Evolutionary conservation across 2,113 vertebrate genomes (phyloP).

Genomic region (Euleptes europaea): DNA sequence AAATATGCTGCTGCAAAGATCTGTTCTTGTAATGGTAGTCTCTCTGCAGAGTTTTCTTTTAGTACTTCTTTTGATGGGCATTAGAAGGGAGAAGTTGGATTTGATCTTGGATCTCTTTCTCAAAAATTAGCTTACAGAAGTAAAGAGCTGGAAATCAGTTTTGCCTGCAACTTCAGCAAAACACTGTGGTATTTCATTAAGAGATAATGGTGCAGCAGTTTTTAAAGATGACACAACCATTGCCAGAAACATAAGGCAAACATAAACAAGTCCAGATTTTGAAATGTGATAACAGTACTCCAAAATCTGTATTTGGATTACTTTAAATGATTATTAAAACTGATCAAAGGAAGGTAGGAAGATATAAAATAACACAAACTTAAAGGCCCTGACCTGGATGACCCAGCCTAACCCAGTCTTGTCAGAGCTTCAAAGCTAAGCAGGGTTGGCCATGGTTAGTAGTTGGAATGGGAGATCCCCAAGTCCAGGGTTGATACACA

Average conservation of each 20-base stretch:
- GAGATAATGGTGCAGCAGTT: background rate
- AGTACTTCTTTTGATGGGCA: slow-evolving; percentile 5
- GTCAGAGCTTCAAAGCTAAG: too few relatives aligned
- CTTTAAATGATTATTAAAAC: too few relatives aligned
- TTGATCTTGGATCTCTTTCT: slow-evolving; percentile 12
- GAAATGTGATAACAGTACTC: too few relatives aligned
- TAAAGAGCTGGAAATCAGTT: slow-evolving; percentile 36
- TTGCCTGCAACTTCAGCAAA: background rate
- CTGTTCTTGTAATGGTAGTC: background rate
- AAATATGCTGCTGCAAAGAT: background rate
- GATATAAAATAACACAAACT: too few relatives aligned
- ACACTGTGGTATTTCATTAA: background rate
- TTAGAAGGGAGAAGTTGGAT: background rate
- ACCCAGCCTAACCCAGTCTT: too few relatives aligned
- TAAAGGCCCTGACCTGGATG: too few relatives aligned
- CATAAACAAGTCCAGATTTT: background rate
- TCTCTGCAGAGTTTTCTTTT: background rate
- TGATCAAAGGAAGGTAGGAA: too few relatives aligned
- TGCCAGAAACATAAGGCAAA: background rate
- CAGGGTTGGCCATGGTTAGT: too few relatives aligned
- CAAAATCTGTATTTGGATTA: too few relatives aligned
- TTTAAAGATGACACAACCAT: background rate
- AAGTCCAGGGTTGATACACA: too few relatives aligned
- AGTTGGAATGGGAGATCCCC: too few relatives aligned
- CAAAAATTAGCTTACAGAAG: slow-evolving; percentile 31